phyloP scores from a whole-genome alignment of 2,113 vertebrate genomes.

The Salvelinus namaycush region DNA sequence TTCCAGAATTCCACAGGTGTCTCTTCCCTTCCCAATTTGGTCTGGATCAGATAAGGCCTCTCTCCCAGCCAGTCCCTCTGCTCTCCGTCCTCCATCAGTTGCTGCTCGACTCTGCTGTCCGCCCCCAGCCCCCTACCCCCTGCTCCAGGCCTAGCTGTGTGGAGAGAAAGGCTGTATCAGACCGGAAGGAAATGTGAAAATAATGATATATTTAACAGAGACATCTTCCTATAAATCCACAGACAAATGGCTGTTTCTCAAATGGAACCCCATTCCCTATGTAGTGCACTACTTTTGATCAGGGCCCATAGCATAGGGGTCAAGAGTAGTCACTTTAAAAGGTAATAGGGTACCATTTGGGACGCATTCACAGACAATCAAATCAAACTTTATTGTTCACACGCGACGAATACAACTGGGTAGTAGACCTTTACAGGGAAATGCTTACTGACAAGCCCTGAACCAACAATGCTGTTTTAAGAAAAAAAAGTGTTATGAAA shows the following conservation, averaged over 20 bases:
- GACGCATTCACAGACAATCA: not conserved
- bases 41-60: conserved; percentile 73
- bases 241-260: not conserved
- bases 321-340: too few relatives aligned
- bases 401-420: too few relatives aligned
- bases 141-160: not conserved
- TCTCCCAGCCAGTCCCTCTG: not conserved
- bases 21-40: conserved; percentile 55
- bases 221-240: conserved; percentile 29
- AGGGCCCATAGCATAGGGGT: too few relatives aligned
- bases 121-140: not conserved
- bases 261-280: too few relatives aligned
- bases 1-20: conserved; percentile 69
- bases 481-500: too few relatives aligned
- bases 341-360: not conserved
- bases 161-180: conserved; percentile 19
- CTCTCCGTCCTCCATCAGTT: not conserved
- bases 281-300: too few relatives aligned
- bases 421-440: too few relatives aligned
- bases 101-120: not conserved
- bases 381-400: too few relatives aligned
- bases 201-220: conserved; percentile 58
- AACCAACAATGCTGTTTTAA: too few relatives aligned
- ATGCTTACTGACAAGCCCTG: too few relatives aligned
- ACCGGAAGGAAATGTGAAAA: conserved; percentile 51